Conservation (phyloP, 2,888 invertebrate genomes). For the Philonicus albiceps region DNA sequence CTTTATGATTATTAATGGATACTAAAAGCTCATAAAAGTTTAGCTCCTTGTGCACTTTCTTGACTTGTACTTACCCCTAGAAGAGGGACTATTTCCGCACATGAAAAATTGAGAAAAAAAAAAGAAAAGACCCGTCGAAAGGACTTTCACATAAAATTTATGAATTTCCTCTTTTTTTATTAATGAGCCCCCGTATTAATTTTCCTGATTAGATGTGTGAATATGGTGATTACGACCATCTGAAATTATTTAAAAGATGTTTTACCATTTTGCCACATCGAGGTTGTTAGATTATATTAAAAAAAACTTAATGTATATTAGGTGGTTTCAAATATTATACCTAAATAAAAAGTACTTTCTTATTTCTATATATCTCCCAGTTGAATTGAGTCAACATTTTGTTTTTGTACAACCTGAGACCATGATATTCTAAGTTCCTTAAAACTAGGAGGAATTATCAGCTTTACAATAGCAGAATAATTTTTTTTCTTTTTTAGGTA, state of each 20-base stretch:
- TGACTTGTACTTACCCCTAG: not conserved
- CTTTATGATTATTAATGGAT: constrained; percentile 45
- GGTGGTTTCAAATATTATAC: no score
- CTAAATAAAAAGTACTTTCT: no score
- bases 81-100: not conserved
- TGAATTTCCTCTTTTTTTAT: not conserved
- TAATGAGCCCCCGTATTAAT: not conserved
- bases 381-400: no score
- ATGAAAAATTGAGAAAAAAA: not conserved
- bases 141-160: not conserved
- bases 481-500: no score
- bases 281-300: not conserved
- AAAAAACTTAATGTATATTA: no score
- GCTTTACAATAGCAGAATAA: no score
- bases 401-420: no score
- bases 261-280: not conserved
- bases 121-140: not conserved
- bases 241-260: not conserved
- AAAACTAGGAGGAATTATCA: no score
- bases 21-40: constrained; percentile 43
- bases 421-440: no score
- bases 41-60: not conserved
- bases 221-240: not conserved
- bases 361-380: no score
- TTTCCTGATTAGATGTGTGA: not conserved